phyloP scores from a whole-genome alignment of 2,888 invertebrate genomes.

The Meganola albula region DNA sequence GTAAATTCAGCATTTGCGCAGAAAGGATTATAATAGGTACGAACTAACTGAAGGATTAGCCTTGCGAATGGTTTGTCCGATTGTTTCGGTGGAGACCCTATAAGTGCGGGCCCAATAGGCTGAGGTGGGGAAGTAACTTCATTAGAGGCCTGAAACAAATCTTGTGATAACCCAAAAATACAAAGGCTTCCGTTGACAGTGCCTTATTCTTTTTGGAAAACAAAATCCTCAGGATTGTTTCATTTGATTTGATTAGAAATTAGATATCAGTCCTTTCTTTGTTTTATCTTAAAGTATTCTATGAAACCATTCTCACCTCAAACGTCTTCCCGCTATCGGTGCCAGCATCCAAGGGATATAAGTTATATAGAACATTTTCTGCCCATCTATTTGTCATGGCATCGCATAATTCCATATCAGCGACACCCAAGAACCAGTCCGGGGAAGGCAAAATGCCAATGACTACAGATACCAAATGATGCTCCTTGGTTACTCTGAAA shows the following conservation, averaged over 20 bases:
- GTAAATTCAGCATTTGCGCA: constrained; percentile 28
- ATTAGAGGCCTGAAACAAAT: constrained; percentile 51
- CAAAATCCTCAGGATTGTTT: no score
- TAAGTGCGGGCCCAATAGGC: constrained; percentile 44
- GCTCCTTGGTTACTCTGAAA: constrained; percentile 51
- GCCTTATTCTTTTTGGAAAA: no score
- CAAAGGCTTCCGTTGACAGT: no score
- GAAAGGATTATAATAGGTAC: constrained; percentile 47
- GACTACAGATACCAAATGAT: constrained; percentile 59
- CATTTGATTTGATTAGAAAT: no score
- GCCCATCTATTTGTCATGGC: constrained; percentile 87
- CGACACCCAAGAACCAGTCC: constrained; percentile 98
- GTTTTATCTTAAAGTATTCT: no score
- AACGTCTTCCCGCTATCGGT: constrained; percentile 95
- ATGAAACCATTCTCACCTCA: constrained; percentile 74
- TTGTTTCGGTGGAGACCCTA: constrained; percentile 37
- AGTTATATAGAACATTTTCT: constrained; percentile 85
- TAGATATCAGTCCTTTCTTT: no score
- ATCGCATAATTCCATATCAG: constrained; percentile 91
- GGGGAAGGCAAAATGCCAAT: constrained; percentile 80
- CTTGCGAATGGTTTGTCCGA: constrained; percentile 53
- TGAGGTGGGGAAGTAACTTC: constrained; percentile 63
- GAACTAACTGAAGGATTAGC: constrained; percentile 45
- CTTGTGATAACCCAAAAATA: no score
- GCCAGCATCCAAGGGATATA: constrained; percentile 97